Evolutionary conservation across 2,888 invertebrate genomes (phyloP), one percentile per base, ranked within the genome.

Genomic region (Cephus pygmeus): DNA sequence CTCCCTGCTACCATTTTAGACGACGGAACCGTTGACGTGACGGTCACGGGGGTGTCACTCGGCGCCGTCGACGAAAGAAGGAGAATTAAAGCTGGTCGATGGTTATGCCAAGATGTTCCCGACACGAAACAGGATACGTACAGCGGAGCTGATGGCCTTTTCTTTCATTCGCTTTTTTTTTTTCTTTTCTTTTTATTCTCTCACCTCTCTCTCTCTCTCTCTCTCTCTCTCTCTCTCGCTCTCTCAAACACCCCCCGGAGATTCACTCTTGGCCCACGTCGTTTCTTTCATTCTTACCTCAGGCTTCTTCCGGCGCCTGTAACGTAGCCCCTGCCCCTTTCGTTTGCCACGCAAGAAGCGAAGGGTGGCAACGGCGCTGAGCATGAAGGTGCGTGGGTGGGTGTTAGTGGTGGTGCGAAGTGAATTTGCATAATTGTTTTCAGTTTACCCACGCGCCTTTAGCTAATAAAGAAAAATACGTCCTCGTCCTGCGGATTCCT

Each of bases 391-490:
- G 23, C 56, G 9, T 23, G 31, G 74, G 74, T 34, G 36, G 71
- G 23, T 35, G 73, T n/a, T 75, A 15, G 75, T 73, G 56, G 36
- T 75, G 78, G 78, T 78, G 78, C 73, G 80, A 77, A 78, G 78
- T 79, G 84, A 85, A 88, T 88, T 88, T 88, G 87, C 88, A 88
- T 88, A 88, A 88, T 88, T 88, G 87, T 87, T 88, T 87, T 87
- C 85, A 85, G 85, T 86, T 88, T 87, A 86, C 83, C 84, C 81
- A 79, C 78, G 80, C 79, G 75, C 77, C 80, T 82, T 80, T 75
- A 69, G 83, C 85, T 88, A 88, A 88, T 86, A 87, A 87, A 89
- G 87, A 89, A 88, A 88, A 89, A 88, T 88, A 88, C 86, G 83
- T 81, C 81, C 82, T 80, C 81, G 79, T 76, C 81, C 79, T 75